phyloP scores from a whole-genome alignment of 1,140 invertebrate species.

The Meloidogyne exigua region DNA sequence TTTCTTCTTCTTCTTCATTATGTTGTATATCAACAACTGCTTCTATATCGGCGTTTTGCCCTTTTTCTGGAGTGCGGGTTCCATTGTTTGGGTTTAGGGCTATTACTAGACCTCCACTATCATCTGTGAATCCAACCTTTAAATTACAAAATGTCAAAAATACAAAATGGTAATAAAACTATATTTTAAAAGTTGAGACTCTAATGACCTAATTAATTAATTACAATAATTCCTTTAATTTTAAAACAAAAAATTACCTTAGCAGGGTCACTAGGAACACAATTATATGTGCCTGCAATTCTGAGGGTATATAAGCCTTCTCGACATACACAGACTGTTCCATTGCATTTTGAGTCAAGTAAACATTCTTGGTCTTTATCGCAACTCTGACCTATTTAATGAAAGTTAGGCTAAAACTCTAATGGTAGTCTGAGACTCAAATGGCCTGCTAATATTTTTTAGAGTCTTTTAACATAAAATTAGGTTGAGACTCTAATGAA shows the following conservation, averaged over 20 bases:
- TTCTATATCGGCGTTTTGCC: neutral
- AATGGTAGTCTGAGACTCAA: neutral
- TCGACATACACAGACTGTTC: slow-evolving; percentile 50
- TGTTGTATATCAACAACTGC: neutral
- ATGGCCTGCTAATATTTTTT: too few relatives aligned
- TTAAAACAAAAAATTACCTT: slow-evolving; percentile 25
- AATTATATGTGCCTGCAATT: slow-evolving; percentile 54
- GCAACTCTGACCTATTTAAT: slow-evolving; percentile 32
- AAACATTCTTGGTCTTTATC: slow-evolving; percentile 49
- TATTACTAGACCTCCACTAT: slow-evolving; percentile 34
- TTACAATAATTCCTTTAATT: too few relatives aligned
- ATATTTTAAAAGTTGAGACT: neutral
- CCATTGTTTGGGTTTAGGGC: slow-evolving; percentile 35
- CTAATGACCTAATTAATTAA: too few relatives aligned
- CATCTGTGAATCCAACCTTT: slow-evolving; percentile 29
- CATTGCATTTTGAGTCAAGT: slow-evolving; percentile 49
- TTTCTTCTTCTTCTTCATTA: neutral
- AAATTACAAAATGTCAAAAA: neutral
- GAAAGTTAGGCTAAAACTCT: neutral
- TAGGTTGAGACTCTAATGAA: too few relatives aligned
- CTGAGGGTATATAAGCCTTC: slow-evolving; percentile 45
- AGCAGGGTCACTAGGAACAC: slow-evolving; percentile 50
- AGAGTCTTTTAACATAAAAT: too few relatives aligned
- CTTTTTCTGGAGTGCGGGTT: slow-evolving; percentile 1
- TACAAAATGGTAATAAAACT: neutral